phyloP scores from a whole-genome alignment of 92 coral and sea anemone species.

The Paramuricea clavata region DNA sequence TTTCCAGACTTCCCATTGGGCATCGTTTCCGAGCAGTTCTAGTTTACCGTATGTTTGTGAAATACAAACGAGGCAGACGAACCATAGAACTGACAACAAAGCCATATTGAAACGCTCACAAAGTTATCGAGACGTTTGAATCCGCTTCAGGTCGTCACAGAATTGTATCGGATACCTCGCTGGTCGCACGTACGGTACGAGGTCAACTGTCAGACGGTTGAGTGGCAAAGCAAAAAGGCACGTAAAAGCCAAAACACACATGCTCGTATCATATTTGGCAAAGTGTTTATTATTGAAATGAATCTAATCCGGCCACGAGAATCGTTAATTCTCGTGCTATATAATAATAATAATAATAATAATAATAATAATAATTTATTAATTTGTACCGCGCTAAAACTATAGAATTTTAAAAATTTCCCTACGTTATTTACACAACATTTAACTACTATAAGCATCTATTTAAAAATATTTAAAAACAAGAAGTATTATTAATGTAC shows the following conservation, averaged over 20 bases:
- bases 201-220: neutral
- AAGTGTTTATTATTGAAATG: slow-evolving; percentile 10
- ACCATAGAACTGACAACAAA: neutral
- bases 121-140: neutral
- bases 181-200: neutral
- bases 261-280: neutral
- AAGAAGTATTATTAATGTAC: no score
- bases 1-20: slow-evolving; percentile 86
- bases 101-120: neutral
- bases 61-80: neutral
- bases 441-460: no score
- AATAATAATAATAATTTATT: no score
- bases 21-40: slow-evolving; percentile 58
- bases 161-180: neutral
- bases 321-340: neutral
- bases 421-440: no score
- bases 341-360: no score
- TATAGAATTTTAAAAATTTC: no score
- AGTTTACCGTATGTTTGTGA: neutral
- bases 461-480: no score
- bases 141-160: neutral
- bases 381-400: no score
- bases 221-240: neutral
- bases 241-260: neutral
- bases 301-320: neutral